These are phyloP conservation scores for Heteromyza rotundicornis DNA, from an alignment of 2,888 invertebrate genomes.

Conservation along the genomic window DNA sequence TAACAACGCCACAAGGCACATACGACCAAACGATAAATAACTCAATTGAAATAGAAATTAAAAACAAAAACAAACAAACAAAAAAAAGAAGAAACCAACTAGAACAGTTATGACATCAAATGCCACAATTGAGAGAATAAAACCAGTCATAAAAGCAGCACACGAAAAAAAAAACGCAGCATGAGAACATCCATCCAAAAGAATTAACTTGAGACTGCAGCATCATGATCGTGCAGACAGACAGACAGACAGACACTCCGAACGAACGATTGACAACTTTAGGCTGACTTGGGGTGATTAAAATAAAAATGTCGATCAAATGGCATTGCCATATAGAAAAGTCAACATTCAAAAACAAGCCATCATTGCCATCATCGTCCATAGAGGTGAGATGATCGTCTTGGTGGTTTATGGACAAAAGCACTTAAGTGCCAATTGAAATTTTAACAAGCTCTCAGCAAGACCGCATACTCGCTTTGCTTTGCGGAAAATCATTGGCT, in stretches of 20 bases:
- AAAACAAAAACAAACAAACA: conserved; percentile 36
- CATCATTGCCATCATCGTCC: too few species aligned
- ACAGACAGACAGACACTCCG: too few species aligned
- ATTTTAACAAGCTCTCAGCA: conserved; percentile 38
- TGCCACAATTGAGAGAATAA: too few species aligned
- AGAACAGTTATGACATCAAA: background rate
- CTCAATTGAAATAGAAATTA: conserved; percentile 52
- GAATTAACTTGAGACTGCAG: background rate
- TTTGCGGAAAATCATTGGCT: too few species aligned
- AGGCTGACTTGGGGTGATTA: background rate
- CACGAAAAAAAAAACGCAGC: background rate
- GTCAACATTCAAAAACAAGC: too few species aligned
- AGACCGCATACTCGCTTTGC: too few species aligned
- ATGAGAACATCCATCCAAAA: background rate
- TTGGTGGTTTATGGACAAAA: conserved; percentile 44
- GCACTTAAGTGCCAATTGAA: conserved; percentile 55
- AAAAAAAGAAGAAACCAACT: background rate
- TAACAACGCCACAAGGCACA: background rate
- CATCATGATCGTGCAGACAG: background rate
- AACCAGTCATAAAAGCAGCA: too few species aligned
- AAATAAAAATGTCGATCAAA: background rate
- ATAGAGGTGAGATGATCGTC: too few species aligned
- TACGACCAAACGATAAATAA: too few species aligned
- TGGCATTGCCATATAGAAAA: too few species aligned
- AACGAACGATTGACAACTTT: background rate